Base-by-base conservation (phyloP, 2,797 vertebrate genomes). In the Chaenodraco wilsoni region DNA sequence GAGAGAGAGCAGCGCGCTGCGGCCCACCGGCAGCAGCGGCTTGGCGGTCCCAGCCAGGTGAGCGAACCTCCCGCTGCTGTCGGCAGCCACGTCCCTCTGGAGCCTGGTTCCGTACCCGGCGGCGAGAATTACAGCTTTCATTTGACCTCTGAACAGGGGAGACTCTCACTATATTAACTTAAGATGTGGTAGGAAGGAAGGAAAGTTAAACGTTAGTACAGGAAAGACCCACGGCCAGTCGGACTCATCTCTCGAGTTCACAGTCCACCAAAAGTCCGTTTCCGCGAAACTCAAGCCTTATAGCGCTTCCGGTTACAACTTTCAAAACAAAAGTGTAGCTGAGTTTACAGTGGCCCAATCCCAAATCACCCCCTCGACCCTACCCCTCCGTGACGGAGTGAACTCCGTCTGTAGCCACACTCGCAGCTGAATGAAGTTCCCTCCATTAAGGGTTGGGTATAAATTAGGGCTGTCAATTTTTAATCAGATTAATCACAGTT, bases 91-190 rank as follows among this genome's bases (percentile, higher is more conserved):
- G 15, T 96, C 95, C 72, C 86, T 64, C 82, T 94, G 93, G 5
- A 96, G 88, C 81, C 95, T 88, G 66, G 95, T 96, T 1, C 95
- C 95, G 76, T 96, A 96, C 0, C 95, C 95, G 21, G 95, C 95
- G 16, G 93, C 95, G 37, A 96, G 89, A 60, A 96, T 90, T 1
- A 96, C 87, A 0, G 92, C 95, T 71, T 95, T 96, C 95, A 96
- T 96, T 60, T 23, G 23, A 8, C 3, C 7, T 45, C 0, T 0
- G 10, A 21, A 17, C 54, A 4, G 6, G 7, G 27, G 1, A 16
- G 0, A 9, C 1, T 0, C 6, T 0, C 9, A 1, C 15, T 1
- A 0, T 1, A 5, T 10, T 13, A 12, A 1, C 14, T 0, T 1
- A 0, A 3, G 9, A 11, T 1, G n/a, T 2, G 13, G 3, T 3